Evolutionary conservation across 1,140 invertebrate species (phyloP).

Genomic region (Solen grandis): DNA sequence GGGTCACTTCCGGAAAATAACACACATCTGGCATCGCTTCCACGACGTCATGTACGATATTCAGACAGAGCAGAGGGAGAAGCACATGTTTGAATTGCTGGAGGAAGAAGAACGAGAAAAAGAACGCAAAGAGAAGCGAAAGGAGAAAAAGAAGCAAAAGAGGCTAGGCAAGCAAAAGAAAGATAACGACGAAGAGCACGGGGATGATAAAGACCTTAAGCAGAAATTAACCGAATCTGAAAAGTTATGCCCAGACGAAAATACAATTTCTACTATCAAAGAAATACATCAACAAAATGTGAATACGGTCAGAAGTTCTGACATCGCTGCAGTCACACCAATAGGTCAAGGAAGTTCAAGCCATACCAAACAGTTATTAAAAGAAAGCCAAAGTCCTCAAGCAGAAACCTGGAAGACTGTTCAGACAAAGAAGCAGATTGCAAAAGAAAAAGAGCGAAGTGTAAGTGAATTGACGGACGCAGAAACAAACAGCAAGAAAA

Average conservation of each 20-base stretch:
- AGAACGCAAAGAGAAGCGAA: conserved; percentile 54
- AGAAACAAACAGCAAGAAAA: neutral
- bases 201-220: neutral
- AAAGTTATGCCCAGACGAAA: too few species aligned
- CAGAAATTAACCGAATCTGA: too few species aligned
- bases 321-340: too few species aligned
- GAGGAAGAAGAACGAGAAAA: conserved; percentile 60
- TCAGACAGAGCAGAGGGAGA: conserved; percentile 49
- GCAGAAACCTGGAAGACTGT: conserved; percentile 34
- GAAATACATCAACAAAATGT: too few species aligned
- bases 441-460: conserved; percentile 28
- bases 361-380: too few species aligned
- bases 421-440: conserved; percentile 34
- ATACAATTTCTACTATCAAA: too few species aligned
- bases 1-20: conserved; percentile 17
- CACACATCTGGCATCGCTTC: conserved; percentile 56
- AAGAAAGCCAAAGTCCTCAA: too few species aligned
- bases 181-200: neutral
- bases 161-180: conserved; percentile 50
- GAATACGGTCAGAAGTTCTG: too few species aligned
- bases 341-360: too few species aligned
- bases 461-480: neutral
- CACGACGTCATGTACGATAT: conserved; percentile 48
- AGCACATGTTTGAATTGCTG: conserved; percentile 59
- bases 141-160: conserved; percentile 60